Base-by-base conservation (phyloP, 2,113 vertebrate genomes). In the Psilopsiagon aurifrons region DNA sequence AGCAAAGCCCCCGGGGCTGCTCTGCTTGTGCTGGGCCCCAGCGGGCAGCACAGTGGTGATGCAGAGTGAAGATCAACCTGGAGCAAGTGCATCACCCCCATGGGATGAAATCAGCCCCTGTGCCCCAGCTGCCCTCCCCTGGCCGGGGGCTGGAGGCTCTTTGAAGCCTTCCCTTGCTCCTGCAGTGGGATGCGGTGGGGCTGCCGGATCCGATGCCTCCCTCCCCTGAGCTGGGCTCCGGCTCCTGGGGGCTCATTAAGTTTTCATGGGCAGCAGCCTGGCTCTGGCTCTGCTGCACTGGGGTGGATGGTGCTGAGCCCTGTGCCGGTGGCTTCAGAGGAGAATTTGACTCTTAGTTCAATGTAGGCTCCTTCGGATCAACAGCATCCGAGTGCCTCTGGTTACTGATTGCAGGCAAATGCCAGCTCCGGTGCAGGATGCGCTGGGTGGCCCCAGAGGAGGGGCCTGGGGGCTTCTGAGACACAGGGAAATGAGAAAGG, bases 31-130 rank as follows among this genome's bases (percentile, higher is more conserved):
- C 63, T 1, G 0, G 37, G 17, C 11, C 22, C 67, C 59, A 7
- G 52, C 2, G 0, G 11, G n/a, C 81, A 5, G 27, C 13, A 1
- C 1, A n/a, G 24, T 10, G 1, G 60, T 17, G 69, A 2, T 6
- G 18, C 55, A 4, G 57, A 4, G 64, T 27, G 55, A 8, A 12
- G 35, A 7, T 18, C 4, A 33, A 2, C 43, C 35, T 9, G 70
- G 59, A 54, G 37, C 33, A 5, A 14, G 7, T 2, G 31, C 10
- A 0, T 57, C 9, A 1, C 27, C 14, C 12, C 59, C 2, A 1
- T 12, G 77, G 83, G 76, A 25, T 13, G n/a, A 13, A 13, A 9
- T 11, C 31, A 44, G 75, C 55, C 46, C 39, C 39, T 3, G 10
- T 14, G 29, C 12, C 20, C 44, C 22, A 10, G 1, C 23, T 6